Conservation (phyloP, 2,113 vertebrate genomes). For the Callaeas wilsoni region DNA sequence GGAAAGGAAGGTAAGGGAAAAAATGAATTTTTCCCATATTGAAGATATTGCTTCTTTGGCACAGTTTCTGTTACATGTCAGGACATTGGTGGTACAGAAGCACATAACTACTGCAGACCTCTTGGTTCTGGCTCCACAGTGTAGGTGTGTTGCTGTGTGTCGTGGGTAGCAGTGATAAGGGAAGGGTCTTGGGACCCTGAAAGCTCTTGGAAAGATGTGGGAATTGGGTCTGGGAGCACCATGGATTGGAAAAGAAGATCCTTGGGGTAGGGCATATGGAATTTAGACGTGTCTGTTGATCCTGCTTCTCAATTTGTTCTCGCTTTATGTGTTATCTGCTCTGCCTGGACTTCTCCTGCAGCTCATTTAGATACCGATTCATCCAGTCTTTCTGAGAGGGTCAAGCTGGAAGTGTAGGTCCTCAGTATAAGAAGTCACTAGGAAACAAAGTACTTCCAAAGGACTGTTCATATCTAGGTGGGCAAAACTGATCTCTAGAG, state of each 20-base stretch:
- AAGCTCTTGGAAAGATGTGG: background rate
- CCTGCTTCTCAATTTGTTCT: background rate
- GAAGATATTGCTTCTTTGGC: background rate
- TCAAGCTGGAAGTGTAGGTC: background rate
- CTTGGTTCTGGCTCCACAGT: background rate
- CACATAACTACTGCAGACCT: background rate
- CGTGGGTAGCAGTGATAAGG: too few relatives aligned
- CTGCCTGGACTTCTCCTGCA: background rate
- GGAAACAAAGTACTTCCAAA: background rate
- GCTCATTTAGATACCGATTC: background rate
- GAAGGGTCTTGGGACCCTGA: background rate
- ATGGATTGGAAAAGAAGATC: background rate
- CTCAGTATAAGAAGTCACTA: background rate
- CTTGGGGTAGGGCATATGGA: background rate
- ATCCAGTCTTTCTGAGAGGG: background rate
- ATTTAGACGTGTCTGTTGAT: background rate
- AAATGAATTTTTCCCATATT: background rate
- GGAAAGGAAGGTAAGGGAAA: background rate
- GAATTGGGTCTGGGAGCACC: background rate
- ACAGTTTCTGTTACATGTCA: background rate
- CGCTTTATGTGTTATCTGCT: background rate
- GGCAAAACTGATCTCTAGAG: background rate
- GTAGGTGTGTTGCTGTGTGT: background rate
- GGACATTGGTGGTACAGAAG: background rate
- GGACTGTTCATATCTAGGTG: background rate